Conservation (phyloP, 1,140 invertebrate species). For the Bombus affinis region DNA sequence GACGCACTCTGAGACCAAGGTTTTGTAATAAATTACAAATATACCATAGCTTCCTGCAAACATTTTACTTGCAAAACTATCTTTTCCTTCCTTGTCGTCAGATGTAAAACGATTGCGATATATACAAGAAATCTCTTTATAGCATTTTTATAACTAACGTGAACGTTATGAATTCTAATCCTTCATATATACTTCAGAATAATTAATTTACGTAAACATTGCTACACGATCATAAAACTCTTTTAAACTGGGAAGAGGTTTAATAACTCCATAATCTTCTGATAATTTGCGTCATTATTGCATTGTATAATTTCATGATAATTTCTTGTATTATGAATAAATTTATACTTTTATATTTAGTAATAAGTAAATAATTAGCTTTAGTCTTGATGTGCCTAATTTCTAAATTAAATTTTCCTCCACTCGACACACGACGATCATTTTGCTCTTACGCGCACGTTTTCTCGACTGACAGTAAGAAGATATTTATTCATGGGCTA, state of each 20-base stretch:
- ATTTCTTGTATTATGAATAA: background rate
- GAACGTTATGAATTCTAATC: background rate
- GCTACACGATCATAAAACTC: background rate
- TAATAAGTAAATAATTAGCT: background rate
- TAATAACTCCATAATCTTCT: too few species aligned
- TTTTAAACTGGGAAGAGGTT: background rate
- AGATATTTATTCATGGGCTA: slow-evolving; percentile 49
- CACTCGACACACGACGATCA: background rate
- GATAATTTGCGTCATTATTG: background rate
- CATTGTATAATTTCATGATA: background rate
- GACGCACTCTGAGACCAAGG: background rate
- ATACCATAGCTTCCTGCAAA: slow-evolving; percentile 5
- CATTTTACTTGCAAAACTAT: background rate
- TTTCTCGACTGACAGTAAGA: slow-evolving; percentile 21
- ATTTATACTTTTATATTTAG: background rate
- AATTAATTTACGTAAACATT: background rate
- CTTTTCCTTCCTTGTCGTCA: too few species aligned
- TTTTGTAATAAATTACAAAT: slow-evolving; percentile 42
- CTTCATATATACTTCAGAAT: background rate
- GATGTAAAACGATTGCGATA: background rate
- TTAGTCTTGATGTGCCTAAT: background rate
- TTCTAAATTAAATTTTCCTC: slow-evolving; percentile 31
- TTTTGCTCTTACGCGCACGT: slow-evolving; percentile 9
- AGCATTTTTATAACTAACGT: background rate
- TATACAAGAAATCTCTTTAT: background rate